phyloP scores from a whole-genome alignment of 2,797 vertebrate species.

The Coreius guichenoti region DNA sequence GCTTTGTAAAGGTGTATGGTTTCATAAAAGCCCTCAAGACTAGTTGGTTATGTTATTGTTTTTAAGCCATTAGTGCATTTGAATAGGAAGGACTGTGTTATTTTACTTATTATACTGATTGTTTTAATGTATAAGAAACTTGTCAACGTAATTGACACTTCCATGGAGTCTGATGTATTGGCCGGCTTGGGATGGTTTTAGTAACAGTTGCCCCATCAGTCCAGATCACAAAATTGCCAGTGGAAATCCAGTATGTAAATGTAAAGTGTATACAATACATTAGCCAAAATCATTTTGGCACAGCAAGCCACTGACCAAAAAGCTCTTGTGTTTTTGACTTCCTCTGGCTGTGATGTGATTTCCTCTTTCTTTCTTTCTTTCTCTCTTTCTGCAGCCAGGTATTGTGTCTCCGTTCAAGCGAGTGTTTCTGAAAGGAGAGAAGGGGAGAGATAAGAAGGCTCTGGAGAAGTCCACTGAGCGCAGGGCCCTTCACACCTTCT shows the following conservation, averaged over 20 bases:
- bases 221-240: constrained; percentile 8
- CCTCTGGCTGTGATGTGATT: not conserved
- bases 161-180: not conserved
- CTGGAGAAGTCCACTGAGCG: constrained; percentile 95
- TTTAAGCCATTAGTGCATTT: constrained; percentile 47
- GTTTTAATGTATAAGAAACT: not conserved
- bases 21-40: constrained; percentile 21
- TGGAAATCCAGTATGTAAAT: constrained; percentile 15
- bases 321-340: constrained; percentile 5
- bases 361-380: constrained; percentile 38
- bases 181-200: constrained; percentile 9
- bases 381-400: constrained; percentile 83
- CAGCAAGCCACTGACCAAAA: not conserved
- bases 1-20: constrained; percentile 16
- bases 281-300: not conserved
- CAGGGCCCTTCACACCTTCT: constrained; percentile 91
- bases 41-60: constrained; percentile 29
- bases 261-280: not conserved
- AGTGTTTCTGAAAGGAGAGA: constrained; percentile 97
- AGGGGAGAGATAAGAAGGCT: constrained; percentile 94
- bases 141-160: not conserved
- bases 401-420: constrained; percentile 98
- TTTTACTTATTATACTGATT: not conserved
- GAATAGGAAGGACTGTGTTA: constrained; percentile 9
- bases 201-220: constrained; percentile 37